A percentile compares a stretch with the other conserved stretches of the same genome.
Conservation (phyloP, 2,797 vertebrate genomes). For the Paedocypris micromegethes region DNA sequence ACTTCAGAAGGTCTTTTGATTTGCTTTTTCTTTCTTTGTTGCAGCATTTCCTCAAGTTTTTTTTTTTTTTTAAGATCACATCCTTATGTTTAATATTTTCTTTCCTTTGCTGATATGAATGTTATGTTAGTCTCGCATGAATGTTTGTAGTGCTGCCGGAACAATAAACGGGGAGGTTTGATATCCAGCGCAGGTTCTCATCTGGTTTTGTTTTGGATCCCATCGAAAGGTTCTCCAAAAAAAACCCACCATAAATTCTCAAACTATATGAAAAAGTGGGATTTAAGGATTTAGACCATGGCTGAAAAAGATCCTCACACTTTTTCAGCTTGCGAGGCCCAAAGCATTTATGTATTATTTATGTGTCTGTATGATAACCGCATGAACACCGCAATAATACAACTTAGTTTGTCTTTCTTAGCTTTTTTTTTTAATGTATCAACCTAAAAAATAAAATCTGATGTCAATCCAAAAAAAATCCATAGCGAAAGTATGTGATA, state of each 20-base stretch:
- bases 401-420: neutral
- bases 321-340: too few species aligned
- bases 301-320: too few species aligned
- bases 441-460: too few species aligned
- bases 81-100: conserved; percentile 11
- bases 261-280: too few species aligned
- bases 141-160: neutral
- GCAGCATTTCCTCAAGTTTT: neutral
- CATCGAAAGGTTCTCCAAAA: too few species aligned
- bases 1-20: conserved; percentile 87
- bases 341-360: too few species aligned
- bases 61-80: conserved; percentile 14
- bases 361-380: too few species aligned
- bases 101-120: conserved; percentile 4
- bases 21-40: neutral
- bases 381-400: neutral
- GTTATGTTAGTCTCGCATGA: neutral
- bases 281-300: too few species aligned
- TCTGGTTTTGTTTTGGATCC: neutral
- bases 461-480: too few species aligned
- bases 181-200: neutral
- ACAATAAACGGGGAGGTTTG: conserved; percentile 4
- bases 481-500: too few species aligned
- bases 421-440: neutral
- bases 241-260: too few species aligned